A percentile compares a stretch with the other conserved stretches of the same genome.
These are phyloP conservation scores for Aplodontia rufa DNA, from an alignment of 2,113 vertebrate species.

Conservation along the genomic window DNA sequence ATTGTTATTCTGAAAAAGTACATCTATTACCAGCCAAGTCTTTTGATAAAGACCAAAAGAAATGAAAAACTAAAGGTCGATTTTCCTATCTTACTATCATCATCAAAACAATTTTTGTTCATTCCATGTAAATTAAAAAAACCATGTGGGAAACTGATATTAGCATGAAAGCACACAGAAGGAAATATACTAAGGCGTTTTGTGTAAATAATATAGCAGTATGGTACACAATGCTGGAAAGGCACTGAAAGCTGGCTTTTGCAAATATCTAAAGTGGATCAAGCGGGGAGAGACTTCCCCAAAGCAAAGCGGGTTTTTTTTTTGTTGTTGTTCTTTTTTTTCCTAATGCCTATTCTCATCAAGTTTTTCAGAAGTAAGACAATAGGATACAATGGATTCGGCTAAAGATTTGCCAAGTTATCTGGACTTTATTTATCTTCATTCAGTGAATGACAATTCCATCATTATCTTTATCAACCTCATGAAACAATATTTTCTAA, in stretches of 20 bases:
- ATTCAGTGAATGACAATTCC: not conserved
- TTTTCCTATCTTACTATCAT: slow-evolving; percentile 3
- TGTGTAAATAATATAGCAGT: not conserved
- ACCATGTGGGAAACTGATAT: not conserved
- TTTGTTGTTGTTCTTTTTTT: no score
- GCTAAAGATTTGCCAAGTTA: not conserved
- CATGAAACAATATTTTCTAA: not conserved
- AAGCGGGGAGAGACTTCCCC: not conserved
- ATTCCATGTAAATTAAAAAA: slow-evolving; percentile 19
- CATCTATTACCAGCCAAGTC: not conserved
- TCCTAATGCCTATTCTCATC: not conserved
- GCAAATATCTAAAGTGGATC: not conserved
- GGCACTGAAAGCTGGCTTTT: not conserved
- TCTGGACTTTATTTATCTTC: not conserved
- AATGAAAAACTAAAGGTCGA: slow-evolving; percentile 4
- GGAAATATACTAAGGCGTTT: not conserved
- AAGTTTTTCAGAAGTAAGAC: not conserved
- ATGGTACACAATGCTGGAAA: not conserved
- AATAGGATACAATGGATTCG: not conserved
- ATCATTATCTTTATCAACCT: not conserved
- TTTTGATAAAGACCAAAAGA: not conserved
- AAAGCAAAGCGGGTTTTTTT: no score
- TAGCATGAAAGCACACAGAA: not conserved
- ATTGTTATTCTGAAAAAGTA: slow-evolving; percentile 17
- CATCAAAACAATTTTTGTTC: not conserved